phyloP scores from a whole-genome alignment of 2,888 invertebrate species.

The Linnaemya vulpina region DNA sequence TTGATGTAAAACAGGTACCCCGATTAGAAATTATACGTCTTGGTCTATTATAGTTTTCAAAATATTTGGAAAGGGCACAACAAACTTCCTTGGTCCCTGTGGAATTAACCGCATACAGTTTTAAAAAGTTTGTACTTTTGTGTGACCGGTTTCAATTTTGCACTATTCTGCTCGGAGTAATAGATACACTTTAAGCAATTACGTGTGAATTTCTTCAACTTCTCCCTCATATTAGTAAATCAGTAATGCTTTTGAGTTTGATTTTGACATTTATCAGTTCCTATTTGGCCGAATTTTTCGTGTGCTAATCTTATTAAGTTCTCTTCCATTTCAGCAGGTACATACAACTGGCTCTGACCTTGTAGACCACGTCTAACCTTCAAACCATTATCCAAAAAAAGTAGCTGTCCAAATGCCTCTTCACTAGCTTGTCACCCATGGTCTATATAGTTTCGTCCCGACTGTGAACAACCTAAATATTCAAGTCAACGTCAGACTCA shows the following conservation, averaged over 20 bases:
- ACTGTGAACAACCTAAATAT: not conserved
- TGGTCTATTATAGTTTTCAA: conserved; percentile 49
- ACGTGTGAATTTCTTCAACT: not conserved
- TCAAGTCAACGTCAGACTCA: no score
- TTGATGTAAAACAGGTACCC: not conserved
- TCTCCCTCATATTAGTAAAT: conserved; percentile 31
- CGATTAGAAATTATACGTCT: not conserved
- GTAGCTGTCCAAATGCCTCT: no score
- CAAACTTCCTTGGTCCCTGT: conserved; percentile 49
- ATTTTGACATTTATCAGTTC: not conserved
- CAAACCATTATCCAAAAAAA: not conserved
- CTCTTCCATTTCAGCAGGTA: not conserved
- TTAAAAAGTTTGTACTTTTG: conserved; percentile 34
- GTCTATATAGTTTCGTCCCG: not conserved
- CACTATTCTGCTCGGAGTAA: conserved; percentile 17
- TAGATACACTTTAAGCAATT: conserved; percentile 38
- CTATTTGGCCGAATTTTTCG: not conserved
- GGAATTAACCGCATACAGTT: conserved; percentile 50
- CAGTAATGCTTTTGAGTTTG: conserved; percentile 2
- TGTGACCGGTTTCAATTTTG: not conserved
- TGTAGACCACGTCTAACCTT: not conserved
- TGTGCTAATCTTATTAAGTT: not conserved
- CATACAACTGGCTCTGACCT: not conserved
- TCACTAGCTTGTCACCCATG: no score
- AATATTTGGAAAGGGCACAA: conserved; percentile 47